Evolutionary conservation across 2,113 vertebrate species (phyloP).

Genomic region (Bombycilla garrulus): DNA sequence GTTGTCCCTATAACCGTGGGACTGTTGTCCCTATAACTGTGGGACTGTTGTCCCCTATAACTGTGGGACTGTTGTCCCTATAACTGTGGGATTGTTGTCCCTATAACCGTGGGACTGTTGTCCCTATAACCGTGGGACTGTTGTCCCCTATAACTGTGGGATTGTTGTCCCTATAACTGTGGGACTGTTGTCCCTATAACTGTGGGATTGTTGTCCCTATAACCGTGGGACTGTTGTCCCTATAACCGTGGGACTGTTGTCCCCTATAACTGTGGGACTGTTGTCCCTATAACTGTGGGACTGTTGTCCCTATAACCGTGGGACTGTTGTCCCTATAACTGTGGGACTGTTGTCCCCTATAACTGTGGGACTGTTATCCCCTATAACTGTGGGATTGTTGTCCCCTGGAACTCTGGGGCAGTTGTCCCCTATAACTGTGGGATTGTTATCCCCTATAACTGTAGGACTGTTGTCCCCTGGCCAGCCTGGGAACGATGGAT

Average conservation of each 20-base stretch:
- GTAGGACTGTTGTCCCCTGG: neutral
- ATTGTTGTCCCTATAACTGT: too few species aligned
- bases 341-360: neutral
- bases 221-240: rapidly evolving
- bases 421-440: neutral
- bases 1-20: neutral
- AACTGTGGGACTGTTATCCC: neutral
- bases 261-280: neutral
- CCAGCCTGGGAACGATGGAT: neutral
- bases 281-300: rapidly evolving
- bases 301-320: neutral
- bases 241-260: too few species aligned
- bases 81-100: neutral
- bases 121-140: too few species aligned
- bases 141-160: neutral
- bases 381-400: neutral
- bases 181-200: neutral
- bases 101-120: too few species aligned
- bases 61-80: neutral
- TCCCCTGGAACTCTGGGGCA: neutral
- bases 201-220: neutral
- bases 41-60: neutral
- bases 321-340: neutral
- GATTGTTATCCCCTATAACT: neutral
- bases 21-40: neutral